These are phyloP conservation scores for Archips crataeganus DNA, from an alignment of 2,888 invertebrate genomes.

Conservation along the genomic window DNA sequence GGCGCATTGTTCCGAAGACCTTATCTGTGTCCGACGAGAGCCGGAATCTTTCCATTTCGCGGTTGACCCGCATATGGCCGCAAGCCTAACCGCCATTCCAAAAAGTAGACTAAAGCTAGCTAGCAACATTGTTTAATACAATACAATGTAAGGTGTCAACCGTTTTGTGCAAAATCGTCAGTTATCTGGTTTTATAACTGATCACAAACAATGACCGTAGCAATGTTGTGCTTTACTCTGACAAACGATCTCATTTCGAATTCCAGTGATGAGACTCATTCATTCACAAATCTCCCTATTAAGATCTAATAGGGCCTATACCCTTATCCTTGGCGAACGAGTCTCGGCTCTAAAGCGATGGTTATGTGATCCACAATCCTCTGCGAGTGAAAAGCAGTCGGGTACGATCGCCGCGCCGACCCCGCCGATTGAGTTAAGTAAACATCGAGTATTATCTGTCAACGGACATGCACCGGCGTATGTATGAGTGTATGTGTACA, in stretches of 20 bases:
- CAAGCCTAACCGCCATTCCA: constrained; percentile 55
- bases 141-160: constrained; percentile 22
- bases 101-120: constrained; percentile 26
- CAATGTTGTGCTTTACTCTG: constrained; percentile 61
- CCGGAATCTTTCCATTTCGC: constrained; percentile 72
- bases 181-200: constrained; percentile 15
- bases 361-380: constrained; percentile 60
- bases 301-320: constrained; percentile 69
- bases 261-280: constrained; percentile 82
- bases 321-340: constrained; percentile 58
- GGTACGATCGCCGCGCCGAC: constrained; percentile 66
- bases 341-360: constrained; percentile 67
- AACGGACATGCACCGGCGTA: constrained; percentile 76
- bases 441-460: constrained; percentile 85
- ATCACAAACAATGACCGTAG: constrained; percentile 44
- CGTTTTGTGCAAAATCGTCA: constrained; percentile 30
- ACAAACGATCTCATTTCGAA: constrained; percentile 68
- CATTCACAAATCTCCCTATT: constrained; percentile 76
- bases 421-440: constrained; percentile 83
- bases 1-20: constrained; percentile 74
- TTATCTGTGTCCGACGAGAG: constrained; percentile 62
- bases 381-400: constrained; percentile 52
- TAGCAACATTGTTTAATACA: constrained; percentile 18
- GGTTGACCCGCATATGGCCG: constrained; percentile 78
- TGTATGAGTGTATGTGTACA: constrained; percentile 65